Evolutionary conservation across 1,140 invertebrate species (phyloP), one percentile per base, ranked within the genome.

Genomic region (Drosophila sp.): DNA sequence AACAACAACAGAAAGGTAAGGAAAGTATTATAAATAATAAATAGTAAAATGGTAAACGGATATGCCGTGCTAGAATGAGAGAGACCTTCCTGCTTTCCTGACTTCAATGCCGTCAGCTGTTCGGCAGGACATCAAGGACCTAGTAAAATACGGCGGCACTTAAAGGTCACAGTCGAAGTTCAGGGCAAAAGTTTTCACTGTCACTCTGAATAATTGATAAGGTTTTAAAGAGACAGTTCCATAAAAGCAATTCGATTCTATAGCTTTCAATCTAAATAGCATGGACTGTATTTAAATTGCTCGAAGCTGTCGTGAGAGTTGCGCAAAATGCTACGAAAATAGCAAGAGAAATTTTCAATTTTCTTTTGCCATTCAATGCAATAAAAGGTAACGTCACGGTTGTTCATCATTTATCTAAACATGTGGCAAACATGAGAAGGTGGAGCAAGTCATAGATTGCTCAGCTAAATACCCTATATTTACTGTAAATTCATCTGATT

Each of bases 131-230:
- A 50, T n/a, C 54, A 61, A 73, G 56, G 70, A 34, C 41, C 21
- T 9, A 21, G 43, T 0, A 38, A n/a, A 18, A 25, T 38, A 32
- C 53, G 51, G 56, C 50, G 64, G 29, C 41, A 61, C 57, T 65
- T 41, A 75, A 80, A 84, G 80, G 80, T 77, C 81, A 54, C 46
- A 40, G 41, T 48, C 27, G 45, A 89, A 87, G 83, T 89, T 87
- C 83, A 87, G 76, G 83, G 83, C 57, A 86, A 83, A 71, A 69
- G 76, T 82, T 72, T 66, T 38, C 27, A 27, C 32, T 71, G 66
- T 74, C 62, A 64, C 64, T 87, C 64, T 87, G 72, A 82, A 87
- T 87, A 87, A 87, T 87, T 87, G 83, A 87, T 89, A 73, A 72
- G 67, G 54, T 89, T 83, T 53, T 62, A 82, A 77, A 48, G 65